Base-by-base conservation (phyloP, 2,113 vertebrate genomes). In the Oplegnathus fasciatus region DNA sequence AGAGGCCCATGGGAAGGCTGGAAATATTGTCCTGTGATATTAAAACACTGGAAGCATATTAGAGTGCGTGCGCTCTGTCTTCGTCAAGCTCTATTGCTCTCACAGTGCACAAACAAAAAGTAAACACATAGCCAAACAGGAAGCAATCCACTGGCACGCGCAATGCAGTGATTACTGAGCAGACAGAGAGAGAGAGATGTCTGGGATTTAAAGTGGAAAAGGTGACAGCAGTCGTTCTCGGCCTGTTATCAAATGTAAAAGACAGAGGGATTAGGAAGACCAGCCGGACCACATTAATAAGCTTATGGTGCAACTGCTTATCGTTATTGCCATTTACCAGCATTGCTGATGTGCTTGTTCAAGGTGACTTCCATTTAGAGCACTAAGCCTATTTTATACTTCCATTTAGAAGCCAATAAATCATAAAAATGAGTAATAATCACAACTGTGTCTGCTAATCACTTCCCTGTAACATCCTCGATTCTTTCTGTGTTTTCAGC, bases 281-380 rank as follows among this genome's bases (percentile, higher is more conserved):
- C 55, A 24, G 88, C 75, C 74, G 71, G 87, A 82, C 73, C 87
- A 86, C 89, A 83, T 91, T 93, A 93, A 93, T 89, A 88, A 85
- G 89, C 83, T 94, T 87, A 85, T 57, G 83, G 85, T 20, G 57
- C 76, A 73, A 77, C 82, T 83, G 84, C 91, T 92, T 85, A 90
- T 91, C 90, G 79, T 90, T 88, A 90, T 74, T 58, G 86, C 83
- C 85, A 86, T 91, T 93, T 90, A 87, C 22, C 62, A 50, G 40
- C 85, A 73, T 75, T 60, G 77, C 89, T 55, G 80, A 87, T 84
- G 90, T 73, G 92, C 84, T 74, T 37, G 74, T 61, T 84, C 90
- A 95, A 94, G 93, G 94, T 93, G 93, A 95, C 91, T 92, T 88
- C 86, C 81, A 86, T 83, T 91, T 71, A 80, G 73, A 82, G 55